Evolutionary conservation across 2,113 vertebrate species (phyloP), one percentile per base, ranked within the genome.

Genomic region (Nibea albiflora): DNA sequence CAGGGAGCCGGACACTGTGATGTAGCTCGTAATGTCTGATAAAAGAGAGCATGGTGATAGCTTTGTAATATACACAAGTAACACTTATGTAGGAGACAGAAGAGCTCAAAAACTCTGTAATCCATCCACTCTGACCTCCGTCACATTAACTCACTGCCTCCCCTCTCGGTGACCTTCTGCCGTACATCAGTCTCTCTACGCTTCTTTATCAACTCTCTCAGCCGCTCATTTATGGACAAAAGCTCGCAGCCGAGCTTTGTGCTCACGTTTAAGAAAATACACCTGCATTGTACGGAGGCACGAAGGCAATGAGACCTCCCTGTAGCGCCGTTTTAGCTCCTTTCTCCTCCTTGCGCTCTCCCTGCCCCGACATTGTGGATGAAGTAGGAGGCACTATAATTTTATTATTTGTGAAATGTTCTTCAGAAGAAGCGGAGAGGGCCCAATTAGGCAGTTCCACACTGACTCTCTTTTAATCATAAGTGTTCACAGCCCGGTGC

Each of bases 381-480:
- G 11, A 53, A 83, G 28, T 35, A 57, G 68, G 31, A 77, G 42
- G 56, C 16, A 4, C 4, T 31, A 50, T 4, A 4, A 58, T 68
- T 60, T 50, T 2, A 81, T 60, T 39, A 39, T 39, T 39, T 39
- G 20, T 66, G 49, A 73, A 74, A 68, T 72, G 50, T 44, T 76
- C 62, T 73, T 87, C 67, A 78, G 22, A 83, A 83, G 17, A 80
- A 62, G 56, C 62, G 73, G 50, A 81, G 80, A 85, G 81, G 61
- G 22, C 28, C 72, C 79, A 79, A 89, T 86, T 80, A 90, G 52
- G 73, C 54, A 67, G 65, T 24, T 62, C 17, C 58, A 68, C 63
- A 60, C 15, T 17, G 69, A 82, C 46, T 39, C 31, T 5, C 44
- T 60, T 70, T 67, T 56, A 77, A 82, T 67, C 44, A 60, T 53